A percentile compares a stretch with the other conserved stretches of the same genome.
Evolutionary conservation across 2,797 vertebrate genomes (phyloP).

Genomic region (Psittacula echo): DNA sequence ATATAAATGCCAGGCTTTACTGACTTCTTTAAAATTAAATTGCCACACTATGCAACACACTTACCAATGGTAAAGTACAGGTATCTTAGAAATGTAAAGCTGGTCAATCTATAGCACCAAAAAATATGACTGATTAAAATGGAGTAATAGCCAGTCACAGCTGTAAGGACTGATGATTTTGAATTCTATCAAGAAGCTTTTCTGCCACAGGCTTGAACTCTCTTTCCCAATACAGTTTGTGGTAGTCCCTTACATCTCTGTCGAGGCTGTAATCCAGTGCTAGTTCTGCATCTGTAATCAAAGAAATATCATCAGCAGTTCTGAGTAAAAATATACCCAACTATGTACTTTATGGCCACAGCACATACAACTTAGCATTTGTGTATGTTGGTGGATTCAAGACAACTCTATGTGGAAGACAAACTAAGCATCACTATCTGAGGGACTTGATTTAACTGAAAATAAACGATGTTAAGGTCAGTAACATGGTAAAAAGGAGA

Average conservation of each 20-base stretch:
- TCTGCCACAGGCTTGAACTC: constrained; percentile 91
- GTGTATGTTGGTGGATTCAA: not conserved
- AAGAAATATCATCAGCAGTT: constrained; percentile 20
- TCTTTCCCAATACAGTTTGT: constrained; percentile 88
- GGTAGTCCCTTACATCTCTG: constrained; percentile 78
- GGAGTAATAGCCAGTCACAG: constrained; percentile 38
- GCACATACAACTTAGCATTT: not conserved
- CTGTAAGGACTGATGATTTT: constrained; percentile 60
- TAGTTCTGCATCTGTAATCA: constrained; percentile 83
- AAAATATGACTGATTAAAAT: not conserved
- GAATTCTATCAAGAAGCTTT: constrained; percentile 83
- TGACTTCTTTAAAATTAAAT: not conserved
- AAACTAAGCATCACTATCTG: not conserved
- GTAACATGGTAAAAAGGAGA: not conserved
- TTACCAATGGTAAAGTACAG: not conserved
- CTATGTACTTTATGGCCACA: not conserved
- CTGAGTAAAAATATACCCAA: not conserved
- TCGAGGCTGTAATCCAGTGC: constrained; percentile 78
- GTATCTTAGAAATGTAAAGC: not conserved
- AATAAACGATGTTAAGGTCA: not conserved
- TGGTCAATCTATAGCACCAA: not conserved
- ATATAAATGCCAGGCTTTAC: not conserved
- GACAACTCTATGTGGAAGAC: not conserved
- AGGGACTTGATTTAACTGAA: not conserved
- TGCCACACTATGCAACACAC: not conserved